Evolutionary conservation across 1,140 invertebrate genomes (phyloP), one percentile per base, ranked within the genome.

Genomic region (Brachionus plicatilis): DNA sequence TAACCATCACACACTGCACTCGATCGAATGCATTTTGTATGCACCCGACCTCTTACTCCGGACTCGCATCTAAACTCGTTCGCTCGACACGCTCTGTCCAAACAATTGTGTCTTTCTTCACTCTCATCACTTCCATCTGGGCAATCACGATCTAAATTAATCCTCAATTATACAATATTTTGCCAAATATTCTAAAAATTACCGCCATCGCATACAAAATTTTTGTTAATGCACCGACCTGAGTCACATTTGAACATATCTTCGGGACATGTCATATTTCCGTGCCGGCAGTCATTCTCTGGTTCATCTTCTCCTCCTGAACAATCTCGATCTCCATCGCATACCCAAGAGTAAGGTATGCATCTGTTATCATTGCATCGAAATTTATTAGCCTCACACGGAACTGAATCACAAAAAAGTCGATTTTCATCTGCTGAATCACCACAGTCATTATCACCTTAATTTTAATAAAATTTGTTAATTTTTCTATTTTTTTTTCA

Each of bases 301-400:
- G 87, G 96, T 89, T 99, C 96, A 89, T 99, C 96, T n/a, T 95
- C 95, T 0, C 95, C 95, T 88, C 97, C 96, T 0, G 96, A 94
- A 89, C 96, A 97, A 88, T 97, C 96, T 0, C 95, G 95, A 88
- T 97, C 95, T 0, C 95, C 95, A 88, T 98, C 96, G 89, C 96
- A 99, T 0, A 98, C 9, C 72, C 72, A 76, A 24, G 43, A 47
- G 11, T 76, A 76, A 4, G 41, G 41, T 12, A 83, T 68, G 24
- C 56, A 68, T 20, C n/a, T 12, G 14, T 41, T 50, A n/a, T 76
- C 45, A 29, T 65, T 80, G 41, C 53, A 41, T 70, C 60, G 83
- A 60, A 83, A 56, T 45, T 80, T 85, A 88, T 88, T 87, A 33
- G 85, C 60, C 24, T 85, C 83, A 85, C 89, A 89, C 6, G 85